Conservation (phyloP, 2,113 vertebrate genomes). For the Oryzias javanicus region DNA sequence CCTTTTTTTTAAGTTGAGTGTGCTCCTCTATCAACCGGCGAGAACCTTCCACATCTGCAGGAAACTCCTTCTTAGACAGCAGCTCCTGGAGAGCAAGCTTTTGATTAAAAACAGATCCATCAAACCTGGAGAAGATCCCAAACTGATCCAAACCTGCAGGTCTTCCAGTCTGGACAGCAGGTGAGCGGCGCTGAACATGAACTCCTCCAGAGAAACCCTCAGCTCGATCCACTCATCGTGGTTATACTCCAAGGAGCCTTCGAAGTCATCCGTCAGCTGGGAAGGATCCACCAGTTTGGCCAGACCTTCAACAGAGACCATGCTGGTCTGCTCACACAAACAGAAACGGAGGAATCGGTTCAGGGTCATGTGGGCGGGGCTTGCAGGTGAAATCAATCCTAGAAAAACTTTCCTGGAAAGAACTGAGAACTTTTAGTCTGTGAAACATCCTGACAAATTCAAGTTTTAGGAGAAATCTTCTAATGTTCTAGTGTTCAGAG, state of each 20-base stretch:
- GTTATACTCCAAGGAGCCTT: conserved; percentile 96
- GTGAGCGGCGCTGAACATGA: conserved; percentile 92
- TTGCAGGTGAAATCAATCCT: neutral
- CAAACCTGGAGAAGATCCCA: neutral
- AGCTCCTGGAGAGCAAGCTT: conserved; percentile 79
- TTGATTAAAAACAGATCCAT: neutral
- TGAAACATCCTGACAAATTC: no score
- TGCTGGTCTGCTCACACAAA: conserved; percentile 83
- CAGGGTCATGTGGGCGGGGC: neutral
- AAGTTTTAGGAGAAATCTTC: no score
- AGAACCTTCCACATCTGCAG: conserved; percentile 94
- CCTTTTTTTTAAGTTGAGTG: conserved; percentile 94
- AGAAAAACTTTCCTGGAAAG: no score
- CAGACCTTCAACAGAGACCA: conserved; percentile 97
- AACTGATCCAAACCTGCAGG: conserved; percentile 73
- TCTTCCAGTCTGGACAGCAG: conserved; percentile 93
- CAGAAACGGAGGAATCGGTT: neutral
- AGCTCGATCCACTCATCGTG: conserved; percentile 97
- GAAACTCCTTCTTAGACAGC: conserved; percentile 94
- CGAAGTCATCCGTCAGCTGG: conserved; percentile 96
- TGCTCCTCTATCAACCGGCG: conserved; percentile 94
- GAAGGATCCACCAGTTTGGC: conserved; percentile 96
- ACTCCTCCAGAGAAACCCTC: conserved; percentile 92
- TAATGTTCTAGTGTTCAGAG: no score
- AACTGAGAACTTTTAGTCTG: no score